phyloP scores from a whole-genome alignment of 2,888 invertebrate genomes.

The Kryphioiulus occultus region DNA sequence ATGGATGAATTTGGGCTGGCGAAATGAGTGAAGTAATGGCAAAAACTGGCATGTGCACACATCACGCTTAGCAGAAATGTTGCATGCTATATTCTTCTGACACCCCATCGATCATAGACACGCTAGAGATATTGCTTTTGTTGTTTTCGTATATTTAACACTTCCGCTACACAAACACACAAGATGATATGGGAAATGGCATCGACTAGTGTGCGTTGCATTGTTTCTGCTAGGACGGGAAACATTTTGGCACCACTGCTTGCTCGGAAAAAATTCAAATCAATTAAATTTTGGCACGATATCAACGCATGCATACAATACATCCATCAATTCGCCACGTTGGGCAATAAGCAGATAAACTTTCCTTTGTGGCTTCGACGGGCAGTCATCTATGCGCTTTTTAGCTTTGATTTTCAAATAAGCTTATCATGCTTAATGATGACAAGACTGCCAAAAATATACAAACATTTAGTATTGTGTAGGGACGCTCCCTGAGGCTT shows the following conservation, averaged over 20 bases:
- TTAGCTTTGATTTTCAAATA: background rate
- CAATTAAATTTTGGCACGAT: conserved; percentile 18
- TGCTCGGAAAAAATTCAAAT: background rate
- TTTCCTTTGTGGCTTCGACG: background rate
- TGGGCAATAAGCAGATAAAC: background rate
- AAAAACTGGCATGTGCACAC: background rate
- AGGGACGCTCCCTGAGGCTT: background rate
- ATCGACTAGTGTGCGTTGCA: background rate
- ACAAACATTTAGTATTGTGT: background rate
- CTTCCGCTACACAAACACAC: conserved; percentile 36
- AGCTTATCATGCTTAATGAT: background rate
- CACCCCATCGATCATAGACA: conserved; percentile 36
- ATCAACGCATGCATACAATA: background rate
- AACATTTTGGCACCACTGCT: conserved; percentile 5
- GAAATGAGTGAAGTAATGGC: conserved; percentile 22
- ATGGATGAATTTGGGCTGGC: background rate
- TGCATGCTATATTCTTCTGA: background rate
- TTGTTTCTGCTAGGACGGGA: background rate
- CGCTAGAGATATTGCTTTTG: conserved; percentile 33
- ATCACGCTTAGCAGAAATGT: conserved; percentile 7
- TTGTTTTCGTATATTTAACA: conserved; percentile 39
- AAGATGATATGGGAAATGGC: conserved; percentile 19
- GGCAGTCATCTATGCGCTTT: background rate
- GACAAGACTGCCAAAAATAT: background rate
- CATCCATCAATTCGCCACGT: conserved; percentile 14